Base-by-base conservation (phyloP, 2,113 vertebrate species). In the Bambusicola thoracicus region DNA sequence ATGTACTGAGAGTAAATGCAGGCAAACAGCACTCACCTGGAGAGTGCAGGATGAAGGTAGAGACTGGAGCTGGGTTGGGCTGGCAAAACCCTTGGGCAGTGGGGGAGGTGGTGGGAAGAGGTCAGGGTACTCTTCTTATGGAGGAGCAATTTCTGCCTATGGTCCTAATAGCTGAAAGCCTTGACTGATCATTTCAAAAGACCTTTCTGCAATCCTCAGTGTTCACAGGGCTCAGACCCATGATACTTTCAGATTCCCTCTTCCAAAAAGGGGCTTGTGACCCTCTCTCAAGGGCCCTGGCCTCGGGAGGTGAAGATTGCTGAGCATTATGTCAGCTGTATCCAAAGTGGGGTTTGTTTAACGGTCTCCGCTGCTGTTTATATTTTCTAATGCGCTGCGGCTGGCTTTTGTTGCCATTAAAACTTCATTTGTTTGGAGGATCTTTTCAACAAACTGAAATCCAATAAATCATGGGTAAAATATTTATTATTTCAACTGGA, bases 401-500 rank as follows among this genome's bases (percentile, higher is more conserved):
- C 92, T 96, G 96, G 92, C 85, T 69, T 95, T 96, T 95, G 95
- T 96, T 97, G 94, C 94, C 92, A 95, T 96, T 96, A 93, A 96
- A 97, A 85, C 87, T 92, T 89, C 95, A 94, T 92, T 96, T 97
- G 96, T 97, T 97, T 97, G 95, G 93, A 87, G 75, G 87, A 95
- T 93, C 96, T 89, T 95, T 96, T 96, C 94, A 95, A 93, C 95
- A 95, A 92, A 94, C 85, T 94, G 91, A 95, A 95, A 91, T 94
- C 93, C 85, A 94, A 96, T 97, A 97, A 97, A 96, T 96, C 94
- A 94, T 15, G 61, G 81, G 80, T 84, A 90, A 94, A 94, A 93
- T 97, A 96, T 97, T 97, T 97, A 97, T 97, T 97, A 95, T 97
- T 96, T 95, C 93, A 97, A 97, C 81, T 88, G 89, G 69, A 85